These are phyloP conservation scores for Myotis myotis DNA, from an alignment of 2,797 vertebrate species.

Conservation along the genomic window DNA sequence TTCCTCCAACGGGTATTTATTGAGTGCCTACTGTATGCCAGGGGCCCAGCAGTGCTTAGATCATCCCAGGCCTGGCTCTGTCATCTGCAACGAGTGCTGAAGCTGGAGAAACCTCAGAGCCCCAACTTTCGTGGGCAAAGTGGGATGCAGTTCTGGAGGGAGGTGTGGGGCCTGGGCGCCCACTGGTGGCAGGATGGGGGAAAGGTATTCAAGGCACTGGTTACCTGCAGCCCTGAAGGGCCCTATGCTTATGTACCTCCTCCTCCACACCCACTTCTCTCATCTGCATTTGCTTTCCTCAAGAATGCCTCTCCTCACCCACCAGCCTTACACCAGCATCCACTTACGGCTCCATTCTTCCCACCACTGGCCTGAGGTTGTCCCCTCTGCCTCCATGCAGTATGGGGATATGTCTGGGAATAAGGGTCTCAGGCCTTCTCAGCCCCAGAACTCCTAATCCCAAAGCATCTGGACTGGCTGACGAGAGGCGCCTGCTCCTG, in stretches of 20 bases:
- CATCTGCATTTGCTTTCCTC: not conserved
- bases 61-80: not conserved
- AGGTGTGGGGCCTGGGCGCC: not conserved
- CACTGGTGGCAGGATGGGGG: not conserved
- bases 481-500: fast-evolving
- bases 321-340: not conserved
- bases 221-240: too few species aligned
- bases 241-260: not conserved
- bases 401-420: not conserved
- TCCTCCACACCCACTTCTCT: too few species aligned
- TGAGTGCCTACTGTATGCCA: not conserved
- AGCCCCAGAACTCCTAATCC: not conserved
- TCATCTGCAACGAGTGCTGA: too few species aligned
- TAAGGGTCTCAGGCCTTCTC: not conserved
- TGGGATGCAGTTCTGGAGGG: fast-evolving
- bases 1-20: not conserved
- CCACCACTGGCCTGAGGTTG: too few species aligned
- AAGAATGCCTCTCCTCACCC: too few species aligned
- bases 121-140: fast-evolving
- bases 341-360: not conserved
- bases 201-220: fast-evolving
- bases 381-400: not conserved
- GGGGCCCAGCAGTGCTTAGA: not conserved
- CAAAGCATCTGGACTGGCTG: not conserved
- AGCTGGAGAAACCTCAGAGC: not conserved